phyloP scores from a whole-genome alignment of 2,888 invertebrate genomes.

The Pristionchus arcanus region DNA sequence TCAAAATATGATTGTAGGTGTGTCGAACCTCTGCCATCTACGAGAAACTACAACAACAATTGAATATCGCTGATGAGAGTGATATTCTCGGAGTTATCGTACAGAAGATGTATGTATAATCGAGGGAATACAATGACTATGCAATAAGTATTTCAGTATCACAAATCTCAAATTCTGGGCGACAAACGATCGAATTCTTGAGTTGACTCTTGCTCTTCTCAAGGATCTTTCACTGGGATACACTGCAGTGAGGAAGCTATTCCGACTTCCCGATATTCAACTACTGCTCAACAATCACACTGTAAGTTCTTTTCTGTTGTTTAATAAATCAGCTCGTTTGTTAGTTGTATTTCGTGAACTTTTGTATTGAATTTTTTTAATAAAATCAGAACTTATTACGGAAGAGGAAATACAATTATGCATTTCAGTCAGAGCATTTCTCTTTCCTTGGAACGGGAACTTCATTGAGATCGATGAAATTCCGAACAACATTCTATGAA shows the following conservation, averaged over 20 bases:
- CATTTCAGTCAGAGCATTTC: constrained; percentile 92
- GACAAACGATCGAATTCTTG: constrained; percentile 93
- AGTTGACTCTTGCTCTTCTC: constrained; percentile 92
- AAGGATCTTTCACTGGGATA: constrained; percentile 97
- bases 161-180: constrained; percentile 99
- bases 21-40: constrained; percentile 85
- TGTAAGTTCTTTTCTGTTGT: constrained; percentile 81
- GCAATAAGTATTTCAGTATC: constrained; percentile 85
- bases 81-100: constrained; percentile 96
- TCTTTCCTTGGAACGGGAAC: constrained; percentile 94
- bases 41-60: constrained; percentile 91
- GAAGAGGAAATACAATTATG: too few relatives aligned
- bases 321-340: background rate
- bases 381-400: too few relatives aligned
- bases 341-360: too few relatives aligned
- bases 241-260: constrained; percentile 95
- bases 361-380: too few relatives aligned
- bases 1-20: constrained; percentile 55
- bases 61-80: constrained; percentile 94
- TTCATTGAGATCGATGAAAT: constrained; percentile 89
- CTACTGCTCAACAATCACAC: constrained; percentile 98
- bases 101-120: constrained; percentile 96
- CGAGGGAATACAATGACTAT: background rate
- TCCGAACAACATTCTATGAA: constrained; percentile 96
- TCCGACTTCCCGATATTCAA: constrained; percentile 96